Evolutionary conservation across 2,113 vertebrate genomes (phyloP).

Genomic region (Oenanthe oenanthe): DNA sequence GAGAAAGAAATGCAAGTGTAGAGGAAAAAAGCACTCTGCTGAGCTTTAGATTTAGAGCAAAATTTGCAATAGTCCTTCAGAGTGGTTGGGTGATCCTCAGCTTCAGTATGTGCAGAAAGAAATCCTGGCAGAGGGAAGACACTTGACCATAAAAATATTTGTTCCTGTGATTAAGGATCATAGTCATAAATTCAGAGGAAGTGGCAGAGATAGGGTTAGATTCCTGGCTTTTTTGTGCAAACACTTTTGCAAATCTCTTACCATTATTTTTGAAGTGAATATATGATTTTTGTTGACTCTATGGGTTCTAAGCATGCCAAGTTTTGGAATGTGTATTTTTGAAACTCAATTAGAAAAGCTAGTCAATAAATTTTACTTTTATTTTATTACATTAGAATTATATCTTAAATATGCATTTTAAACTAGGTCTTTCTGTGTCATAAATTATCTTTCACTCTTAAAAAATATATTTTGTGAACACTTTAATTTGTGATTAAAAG

Average conservation of each 20-base stretch:
- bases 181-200: background rate
- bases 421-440: background rate
- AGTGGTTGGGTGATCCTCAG: background rate
- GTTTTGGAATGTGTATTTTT: background rate
- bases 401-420: background rate
- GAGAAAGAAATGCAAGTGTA: background rate
- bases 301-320: background rate
- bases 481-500: slow-evolving; percentile 19
- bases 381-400: background rate
- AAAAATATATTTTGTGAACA: background rate
- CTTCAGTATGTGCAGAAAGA: background rate
- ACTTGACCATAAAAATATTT: background rate
- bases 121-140: background rate
- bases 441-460: background rate
- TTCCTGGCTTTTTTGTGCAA: background rate
- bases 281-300: background rate
- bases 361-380: background rate
- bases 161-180: background rate
- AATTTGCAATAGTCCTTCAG: background rate
- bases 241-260: background rate
- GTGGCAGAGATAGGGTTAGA: background rate
- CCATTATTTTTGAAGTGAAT: background rate
- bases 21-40: background rate
- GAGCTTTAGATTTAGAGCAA: background rate
- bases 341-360: background rate